These are phyloP conservation scores for Syngnathus typhle DNA, from an alignment of 2,113 vertebrate genomes.

Conservation along the genomic window DNA sequence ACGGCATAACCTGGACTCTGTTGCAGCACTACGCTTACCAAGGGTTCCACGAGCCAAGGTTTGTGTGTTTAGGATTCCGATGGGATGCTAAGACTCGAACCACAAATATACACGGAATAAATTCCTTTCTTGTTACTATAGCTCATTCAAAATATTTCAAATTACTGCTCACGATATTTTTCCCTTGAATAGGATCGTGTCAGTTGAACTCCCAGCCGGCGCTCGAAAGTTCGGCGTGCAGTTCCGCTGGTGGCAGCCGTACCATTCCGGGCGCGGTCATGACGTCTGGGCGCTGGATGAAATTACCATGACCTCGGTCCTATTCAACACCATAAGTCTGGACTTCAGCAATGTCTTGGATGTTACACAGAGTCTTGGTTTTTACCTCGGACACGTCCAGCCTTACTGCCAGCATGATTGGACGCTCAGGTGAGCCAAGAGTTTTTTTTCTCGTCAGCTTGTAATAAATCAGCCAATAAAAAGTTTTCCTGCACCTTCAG, in stretches of 20 bases:
- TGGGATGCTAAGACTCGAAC: slow-evolving; percentile 14
- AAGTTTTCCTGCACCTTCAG: slow-evolving; percentile 28
- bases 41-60: slow-evolving; percentile 96
- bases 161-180: not conserved
- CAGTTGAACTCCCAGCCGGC: slow-evolving; percentile 87
- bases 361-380: slow-evolving; percentile 94
- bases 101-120: not conserved
- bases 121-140: not conserved
- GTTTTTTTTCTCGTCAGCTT: not conserved
- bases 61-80: slow-evolving; percentile 23
- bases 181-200: slow-evolving; percentile 81
- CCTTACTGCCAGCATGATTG: slow-evolving; percentile 95
- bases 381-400: slow-evolving; percentile 93
- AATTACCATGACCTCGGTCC: slow-evolving; percentile 94
- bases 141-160: not conserved
- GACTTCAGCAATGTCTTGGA: slow-evolving; percentile 95
- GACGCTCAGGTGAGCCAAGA: slow-evolving; percentile 83
- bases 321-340: slow-evolving; percentile 96
- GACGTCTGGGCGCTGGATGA: slow-evolving; percentile 98
- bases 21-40: slow-evolving; percentile 91
- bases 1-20: slow-evolving; percentile 94
- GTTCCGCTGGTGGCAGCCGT: slow-evolving; percentile 98
- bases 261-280: slow-evolving; percentile 88
- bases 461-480: not conserved
- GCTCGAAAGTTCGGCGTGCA: slow-evolving; percentile 90